Conservation (phyloP, 2,797 vertebrate genomes). For the Craterocephalus amniculus region DNA sequence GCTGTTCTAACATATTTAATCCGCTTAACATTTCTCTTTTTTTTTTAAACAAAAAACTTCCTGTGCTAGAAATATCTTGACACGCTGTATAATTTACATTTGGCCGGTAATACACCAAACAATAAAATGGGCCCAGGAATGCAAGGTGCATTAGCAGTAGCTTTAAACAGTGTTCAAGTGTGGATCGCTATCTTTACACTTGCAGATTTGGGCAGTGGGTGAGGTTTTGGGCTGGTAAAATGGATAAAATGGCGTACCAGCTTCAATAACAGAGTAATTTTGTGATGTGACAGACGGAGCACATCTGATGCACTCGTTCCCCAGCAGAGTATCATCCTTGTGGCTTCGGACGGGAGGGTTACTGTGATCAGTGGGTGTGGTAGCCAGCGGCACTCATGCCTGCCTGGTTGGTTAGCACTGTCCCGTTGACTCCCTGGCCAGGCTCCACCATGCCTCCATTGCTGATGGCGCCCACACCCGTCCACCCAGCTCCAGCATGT, state of each 20-base stretch:
- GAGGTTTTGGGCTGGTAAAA: constrained; percentile 56
- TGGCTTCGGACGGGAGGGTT: constrained; percentile 47
- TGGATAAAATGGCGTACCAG: constrained; percentile 63
- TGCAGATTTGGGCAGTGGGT: constrained; percentile 70
- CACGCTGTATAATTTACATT: constrained; percentile 55
- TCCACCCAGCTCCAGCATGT: constrained; percentile 90
- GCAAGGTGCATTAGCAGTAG: constrained; percentile 62
- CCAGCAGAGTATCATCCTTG: constrained; percentile 62
- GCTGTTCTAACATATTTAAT: constrained; percentile 29
- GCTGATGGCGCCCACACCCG: constrained; percentile 83
- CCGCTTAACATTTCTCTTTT: constrained; percentile 3
- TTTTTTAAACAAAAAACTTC: constrained; percentile 47
- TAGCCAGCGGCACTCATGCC: constrained; percentile 91
- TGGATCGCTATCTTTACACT: constrained; percentile 53
- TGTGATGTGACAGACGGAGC: constrained; percentile 63
- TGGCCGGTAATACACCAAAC: constrained; percentile 67
- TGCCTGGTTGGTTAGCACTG: constrained; percentile 89
- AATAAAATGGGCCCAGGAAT: constrained; percentile 67
- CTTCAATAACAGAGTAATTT: constrained; percentile 65
- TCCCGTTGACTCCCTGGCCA: constrained; percentile 89
- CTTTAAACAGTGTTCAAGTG: constrained; percentile 60
- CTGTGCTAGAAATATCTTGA: constrained; percentile 57
- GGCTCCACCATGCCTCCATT: constrained; percentile 87
- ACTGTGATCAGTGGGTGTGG: constrained; percentile 89
- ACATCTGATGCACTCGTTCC: constrained; percentile 56